Evolutionary conservation across 2,797 vertebrate genomes (phyloP).

Genomic region (Myotis planiceps): DNA sequence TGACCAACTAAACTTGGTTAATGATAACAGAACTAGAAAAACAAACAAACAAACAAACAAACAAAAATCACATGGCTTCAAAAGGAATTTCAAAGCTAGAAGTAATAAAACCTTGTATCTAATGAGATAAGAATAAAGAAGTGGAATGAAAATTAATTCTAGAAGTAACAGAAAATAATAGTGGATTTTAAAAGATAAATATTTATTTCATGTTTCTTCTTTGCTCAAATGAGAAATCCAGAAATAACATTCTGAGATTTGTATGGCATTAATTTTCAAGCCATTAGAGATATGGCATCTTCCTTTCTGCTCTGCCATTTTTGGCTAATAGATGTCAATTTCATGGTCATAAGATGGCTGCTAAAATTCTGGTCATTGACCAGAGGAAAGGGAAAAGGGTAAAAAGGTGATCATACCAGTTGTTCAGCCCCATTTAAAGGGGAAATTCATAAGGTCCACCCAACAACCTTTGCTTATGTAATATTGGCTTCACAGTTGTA

Average conservation of each 20-base stretch:
- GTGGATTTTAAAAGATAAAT: neutral
- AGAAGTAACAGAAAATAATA: constrained; percentile 4
- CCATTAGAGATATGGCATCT: neutral
- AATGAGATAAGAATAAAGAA: neutral
- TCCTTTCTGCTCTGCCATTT: neutral
- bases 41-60: neutral
- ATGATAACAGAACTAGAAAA: neutral
- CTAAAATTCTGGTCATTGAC: neutral
- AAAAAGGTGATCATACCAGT: neutral
- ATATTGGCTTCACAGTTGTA: neutral
- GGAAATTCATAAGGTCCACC: neutral
- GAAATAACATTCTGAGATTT: neutral
- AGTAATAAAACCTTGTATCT: neutral
- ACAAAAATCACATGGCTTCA: neutral
- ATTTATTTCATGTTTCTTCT: neutral
- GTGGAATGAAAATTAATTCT: neutral
- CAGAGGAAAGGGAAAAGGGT: neutral
- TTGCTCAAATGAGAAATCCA: neutral
- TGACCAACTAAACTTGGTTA: neutral
- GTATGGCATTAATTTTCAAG: neutral
- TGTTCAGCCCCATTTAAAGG: neutral
- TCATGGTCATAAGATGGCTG: neutral
- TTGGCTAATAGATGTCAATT: neutral
- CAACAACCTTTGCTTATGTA: neutral
- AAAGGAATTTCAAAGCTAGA: neutral